These are phyloP conservation scores for Notocelia uddmanniana DNA, from an alignment of 2,888 invertebrate genomes.

Conservation along the genomic window DNA sequence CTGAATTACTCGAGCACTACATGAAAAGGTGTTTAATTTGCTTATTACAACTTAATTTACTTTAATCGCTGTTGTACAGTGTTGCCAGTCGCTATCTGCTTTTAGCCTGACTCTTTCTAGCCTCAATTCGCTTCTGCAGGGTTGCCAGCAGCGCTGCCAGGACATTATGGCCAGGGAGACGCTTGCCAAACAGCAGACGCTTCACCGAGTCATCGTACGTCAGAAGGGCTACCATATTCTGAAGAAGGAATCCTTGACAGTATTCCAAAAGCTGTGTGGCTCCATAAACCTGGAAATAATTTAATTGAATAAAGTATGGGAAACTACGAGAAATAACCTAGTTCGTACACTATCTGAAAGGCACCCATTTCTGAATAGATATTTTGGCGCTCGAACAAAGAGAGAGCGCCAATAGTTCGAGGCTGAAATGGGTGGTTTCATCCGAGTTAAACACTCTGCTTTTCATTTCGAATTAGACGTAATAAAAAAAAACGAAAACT, in stretches of 20 bases:
- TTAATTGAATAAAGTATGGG: not conserved
- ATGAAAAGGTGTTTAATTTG: too few relatives aligned
- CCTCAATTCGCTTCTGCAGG: constrained; percentile 92
- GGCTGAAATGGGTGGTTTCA: too few relatives aligned
- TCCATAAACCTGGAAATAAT: constrained; percentile 90
- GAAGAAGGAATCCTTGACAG: constrained; percentile 95
- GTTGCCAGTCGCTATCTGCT: constrained; percentile 68
- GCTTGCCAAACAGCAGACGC: constrained; percentile 94
- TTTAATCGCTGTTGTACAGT: constrained; percentile 7
- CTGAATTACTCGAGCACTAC: not conserved
- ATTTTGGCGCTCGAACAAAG: too few relatives aligned
- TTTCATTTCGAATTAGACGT: too few relatives aligned
- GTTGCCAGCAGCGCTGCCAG: constrained; percentile 92
- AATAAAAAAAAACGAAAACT: too few relatives aligned
- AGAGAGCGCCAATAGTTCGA: too few relatives aligned
- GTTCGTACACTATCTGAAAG: too few relatives aligned
- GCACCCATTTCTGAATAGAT: too few relatives aligned
- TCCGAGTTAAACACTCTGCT: too few relatives aligned
- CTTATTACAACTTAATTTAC: not conserved
- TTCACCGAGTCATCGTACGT: constrained; percentile 97
- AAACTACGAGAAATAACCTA: too few relatives aligned
- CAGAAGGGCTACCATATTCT: constrained; percentile 97
- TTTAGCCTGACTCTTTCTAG: constrained; percentile 82
- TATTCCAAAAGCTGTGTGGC: constrained; percentile 94
- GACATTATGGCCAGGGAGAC: constrained; percentile 95